Base-by-base conservation (phyloP, 2,888 invertebrate species). In the Scelioninae gen. 1 region DNA sequence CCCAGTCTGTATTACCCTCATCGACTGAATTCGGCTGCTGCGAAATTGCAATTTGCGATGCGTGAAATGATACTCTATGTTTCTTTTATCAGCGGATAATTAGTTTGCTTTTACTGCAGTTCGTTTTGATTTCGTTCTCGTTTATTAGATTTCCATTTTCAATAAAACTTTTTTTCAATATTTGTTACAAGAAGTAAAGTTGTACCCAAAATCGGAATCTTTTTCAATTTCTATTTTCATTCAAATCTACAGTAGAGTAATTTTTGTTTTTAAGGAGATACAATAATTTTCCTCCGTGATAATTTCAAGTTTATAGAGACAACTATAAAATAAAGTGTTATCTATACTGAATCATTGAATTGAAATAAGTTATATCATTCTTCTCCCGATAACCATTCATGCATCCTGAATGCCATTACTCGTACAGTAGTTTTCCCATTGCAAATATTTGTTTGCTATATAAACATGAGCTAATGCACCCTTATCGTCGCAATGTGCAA, bases 21-120 rank as follows among this genome's bases (percentile, higher is more conserved):
- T 76, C 72, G 58, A 58, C 40, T 34, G 58, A 65, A 55, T 62
- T 65, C 43, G 53, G 58, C n/a, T 58, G 68, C 65, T 31, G 49
- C 68, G 60, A 71, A 69, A 78, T 78, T 78, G 62, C 78, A 62
- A 60, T 71, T 55, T 55, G 47, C 53, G 63, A 69, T 68, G 78
- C 78, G 63, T 71, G 71, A 69, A 71, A 78, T 78, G 47, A 56
- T 31, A 53, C 71, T 71, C 69, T 31, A 56, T 45, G n/a, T 72
- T 72, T 53, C 72, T 62, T 72, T 53, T 40, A 43, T 60, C 51
- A 55, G 45, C 11, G 31, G 16, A 45, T 68, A 68, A 68, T 56
- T 55, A 45, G 68, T 68, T 45, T n/a, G 10, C 32, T 23, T 43
- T 56, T 11, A 6, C 15, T 47, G 8, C 15, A 6, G 45, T 38